Conservation (phyloP, 2,113 vertebrate species). For the Gorsachius goisagi region DNA sequence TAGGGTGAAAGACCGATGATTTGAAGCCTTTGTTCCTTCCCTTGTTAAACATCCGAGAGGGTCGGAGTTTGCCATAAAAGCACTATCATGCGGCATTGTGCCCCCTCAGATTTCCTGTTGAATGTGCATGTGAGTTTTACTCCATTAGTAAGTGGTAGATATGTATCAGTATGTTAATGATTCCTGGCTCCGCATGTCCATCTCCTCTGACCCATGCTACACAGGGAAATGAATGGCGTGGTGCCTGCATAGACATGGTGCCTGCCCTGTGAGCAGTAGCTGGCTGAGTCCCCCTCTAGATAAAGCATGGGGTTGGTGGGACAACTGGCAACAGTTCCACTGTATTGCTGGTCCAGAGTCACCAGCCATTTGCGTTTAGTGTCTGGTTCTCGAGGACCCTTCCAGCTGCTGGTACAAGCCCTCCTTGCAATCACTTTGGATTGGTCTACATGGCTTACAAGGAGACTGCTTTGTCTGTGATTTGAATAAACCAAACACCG, state of each 20-base stretch:
- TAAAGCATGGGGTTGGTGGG: background rate
- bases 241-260: background rate
- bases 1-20: background rate
- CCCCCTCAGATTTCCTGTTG: background rate
- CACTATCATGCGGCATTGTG: background rate
- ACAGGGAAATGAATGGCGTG: background rate
- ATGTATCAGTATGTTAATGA: background rate
- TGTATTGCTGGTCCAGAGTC: background rate
- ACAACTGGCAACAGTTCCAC: background rate
- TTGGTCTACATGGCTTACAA: background rate
- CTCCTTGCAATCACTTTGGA: background rate
- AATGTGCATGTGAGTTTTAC: background rate
- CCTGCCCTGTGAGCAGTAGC: background rate
- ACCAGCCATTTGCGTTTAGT: background rate
- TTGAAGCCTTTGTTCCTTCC: background rate
- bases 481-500: rapidly evolving
- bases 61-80: background rate
- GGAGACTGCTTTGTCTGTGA: background rate
- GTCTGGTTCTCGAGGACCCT: background rate
- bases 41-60: background rate
- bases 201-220: background rate
- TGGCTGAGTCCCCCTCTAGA: background rate
- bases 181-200: background rate
- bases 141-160: background rate
- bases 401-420: background rate